phyloP scores from a whole-genome alignment of 2,797 vertebrate genomes.

The Falco berigora region DNA sequence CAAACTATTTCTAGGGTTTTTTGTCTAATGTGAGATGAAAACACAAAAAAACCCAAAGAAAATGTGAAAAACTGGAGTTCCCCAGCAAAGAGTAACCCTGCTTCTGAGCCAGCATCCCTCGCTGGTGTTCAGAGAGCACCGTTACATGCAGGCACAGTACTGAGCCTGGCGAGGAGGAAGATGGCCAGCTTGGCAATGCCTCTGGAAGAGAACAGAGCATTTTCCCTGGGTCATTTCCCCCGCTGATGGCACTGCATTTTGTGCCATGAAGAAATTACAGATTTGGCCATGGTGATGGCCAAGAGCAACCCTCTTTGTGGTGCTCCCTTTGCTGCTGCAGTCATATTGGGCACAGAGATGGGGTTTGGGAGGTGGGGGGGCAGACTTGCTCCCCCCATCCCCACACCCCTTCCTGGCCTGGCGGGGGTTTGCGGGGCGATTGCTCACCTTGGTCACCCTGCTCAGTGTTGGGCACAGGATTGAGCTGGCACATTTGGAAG shows the following conservation, averaged over 20 bases:
- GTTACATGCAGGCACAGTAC: rapidly evolving
- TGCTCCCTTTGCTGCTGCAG: background rate
- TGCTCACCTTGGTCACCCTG: background rate
- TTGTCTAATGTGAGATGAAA: background rate
- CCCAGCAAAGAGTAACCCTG: rapidly evolving
- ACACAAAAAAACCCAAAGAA: background rate
- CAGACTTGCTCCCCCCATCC: background rate
- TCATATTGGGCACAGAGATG: rapidly evolving
- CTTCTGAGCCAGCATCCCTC: background rate
- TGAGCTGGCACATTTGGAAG: background rate
- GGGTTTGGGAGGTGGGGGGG: background rate
- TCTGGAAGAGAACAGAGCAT: background rate
- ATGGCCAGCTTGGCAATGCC: background rate
- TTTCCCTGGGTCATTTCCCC: background rate
- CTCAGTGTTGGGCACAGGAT: background rate
- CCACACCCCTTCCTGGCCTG: background rate
- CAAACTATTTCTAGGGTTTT: background rate
- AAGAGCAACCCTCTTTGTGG: background rate
- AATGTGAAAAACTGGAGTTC: background rate
- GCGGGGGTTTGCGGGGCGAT: rapidly evolving
- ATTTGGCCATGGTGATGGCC: background rate
- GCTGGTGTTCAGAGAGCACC: background rate
- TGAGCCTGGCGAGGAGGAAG: background rate
- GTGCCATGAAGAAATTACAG: background rate
- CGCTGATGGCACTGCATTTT: background rate